Conservation (phyloP, 2,888 invertebrate genomes). For the Branchipolynoe longqiensis region DNA sequence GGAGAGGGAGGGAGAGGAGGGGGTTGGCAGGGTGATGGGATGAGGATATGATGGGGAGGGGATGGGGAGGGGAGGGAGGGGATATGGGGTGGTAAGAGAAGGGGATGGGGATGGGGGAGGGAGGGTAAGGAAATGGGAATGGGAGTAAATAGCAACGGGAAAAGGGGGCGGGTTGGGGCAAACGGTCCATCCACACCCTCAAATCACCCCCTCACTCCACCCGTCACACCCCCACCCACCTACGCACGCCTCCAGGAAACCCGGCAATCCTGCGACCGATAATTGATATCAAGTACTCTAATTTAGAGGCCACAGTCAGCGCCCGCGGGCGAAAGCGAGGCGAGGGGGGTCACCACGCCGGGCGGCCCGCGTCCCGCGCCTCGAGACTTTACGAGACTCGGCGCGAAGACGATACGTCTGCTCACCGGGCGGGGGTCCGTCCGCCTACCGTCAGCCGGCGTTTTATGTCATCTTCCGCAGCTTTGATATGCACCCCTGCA, state of each 20-base stretch:
- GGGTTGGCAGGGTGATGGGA: too few species aligned
- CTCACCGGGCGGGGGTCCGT: constrained; percentile 16
- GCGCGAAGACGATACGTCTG: constrained; percentile 34
- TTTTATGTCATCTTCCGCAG: constrained; percentile 36
- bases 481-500: constrained; percentile 18
- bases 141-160: too few species aligned
- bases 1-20: too few species aligned
- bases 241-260: not conserved
- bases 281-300: constrained; percentile 57
- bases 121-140: too few species aligned
- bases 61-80: too few species aligned
- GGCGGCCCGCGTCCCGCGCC: constrained; percentile 38
- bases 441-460: constrained; percentile 20
- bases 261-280: too few species aligned
- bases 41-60: too few species aligned
- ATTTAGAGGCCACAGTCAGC: not conserved
- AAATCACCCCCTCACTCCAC: constrained; percentile 27
- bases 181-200: not conserved
- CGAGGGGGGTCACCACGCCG: constrained; percentile 50
- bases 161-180: too few species aligned
- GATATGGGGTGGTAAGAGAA: too few species aligned
- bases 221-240: not conserved
- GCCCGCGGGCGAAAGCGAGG: constrained; percentile 12
- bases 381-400: constrained; percentile 48
- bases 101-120: too few species aligned